Evolutionary conservation across 2,888 invertebrate species (phyloP), one percentile per base, ranked within the genome.

Genomic region (Chrysotoxum bicinctum): DNA sequence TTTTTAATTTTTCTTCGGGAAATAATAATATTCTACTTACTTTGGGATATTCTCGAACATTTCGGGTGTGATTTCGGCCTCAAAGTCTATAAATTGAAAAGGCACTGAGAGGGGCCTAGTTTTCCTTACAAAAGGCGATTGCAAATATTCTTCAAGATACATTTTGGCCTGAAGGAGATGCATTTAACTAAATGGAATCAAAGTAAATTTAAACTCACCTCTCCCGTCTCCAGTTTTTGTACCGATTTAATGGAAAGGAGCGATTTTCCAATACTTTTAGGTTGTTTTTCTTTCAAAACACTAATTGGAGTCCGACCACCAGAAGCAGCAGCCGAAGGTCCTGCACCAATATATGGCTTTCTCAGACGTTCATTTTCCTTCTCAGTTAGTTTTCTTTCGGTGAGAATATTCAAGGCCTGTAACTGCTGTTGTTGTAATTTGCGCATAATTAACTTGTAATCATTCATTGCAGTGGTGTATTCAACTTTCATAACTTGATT

Each of bases 1-100:
- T 8, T 32, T 9, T 32, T 7, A 8, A 9, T 9, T 35, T 35
- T 12, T 3, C 4, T 35, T 4, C 14, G 0, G 3, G 14, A 16
- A 8, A n/a, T 12, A 10, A 4, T 0, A 30, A 14, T 12, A 7
- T 12, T 5, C 2, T n/a, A 54, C 72, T 69, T 88, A 90, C 89
- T 89, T 90, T 35, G 90, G 90, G 45, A 90, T 88, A 14, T 50
- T 81, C 52, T 89, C 84, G 70, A 90, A 90, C 72, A 88, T 87
- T 43, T 89, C 72, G 0, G 52, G 21, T 0, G 88, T 87, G 19
- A 90, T 80, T 9, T 81, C 75, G 0, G 87, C 87, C 45, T 90
- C 89, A 62, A 90, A 90, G 56, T 90, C 90, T 0, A 88, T 72
- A 87, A 90, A 90, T 21, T 88, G 87, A 30, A 90, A 88, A 0